phyloP scores from a whole-genome alignment of 1,140 invertebrate species.

The Sminthurinus signatus region DNA sequence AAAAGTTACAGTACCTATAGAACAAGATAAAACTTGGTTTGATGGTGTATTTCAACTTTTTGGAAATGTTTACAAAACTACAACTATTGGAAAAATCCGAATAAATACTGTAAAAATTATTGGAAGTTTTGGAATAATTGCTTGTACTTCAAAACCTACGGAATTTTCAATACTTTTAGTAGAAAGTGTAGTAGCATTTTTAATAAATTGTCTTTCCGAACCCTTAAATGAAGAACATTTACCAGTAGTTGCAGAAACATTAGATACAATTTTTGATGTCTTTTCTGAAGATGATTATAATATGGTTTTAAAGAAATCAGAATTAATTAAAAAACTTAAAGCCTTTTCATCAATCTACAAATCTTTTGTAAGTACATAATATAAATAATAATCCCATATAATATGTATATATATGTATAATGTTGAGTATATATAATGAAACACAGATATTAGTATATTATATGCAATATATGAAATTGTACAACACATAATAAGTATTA shows the following conservation, averaged over 20 bases:
- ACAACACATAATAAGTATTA: too few species aligned
- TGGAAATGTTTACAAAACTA: slow-evolving; percentile 53
- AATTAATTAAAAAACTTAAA: slow-evolving; percentile 55
- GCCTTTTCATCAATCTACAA: slow-evolving; percentile 56
- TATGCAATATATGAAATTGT: too few species aligned
- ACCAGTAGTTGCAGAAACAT: slow-evolving; percentile 63
- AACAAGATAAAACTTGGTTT: background rate
- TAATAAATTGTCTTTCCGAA: slow-evolving; percentile 14
- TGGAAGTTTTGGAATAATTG: slow-evolving; percentile 53
- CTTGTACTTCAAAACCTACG: slow-evolving; percentile 46
- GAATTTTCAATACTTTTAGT: background rate
- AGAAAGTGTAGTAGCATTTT: slow-evolving; percentile 22
- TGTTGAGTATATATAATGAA: too few species aligned
- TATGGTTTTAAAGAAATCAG: slow-evolving; percentile 55
- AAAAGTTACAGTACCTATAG: slow-evolving; percentile 42
- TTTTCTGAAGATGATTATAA: slow-evolving; percentile 69
- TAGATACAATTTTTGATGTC: slow-evolving; percentile 68
- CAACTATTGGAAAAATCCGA: slow-evolving; percentile 54
- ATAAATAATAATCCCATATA: too few species aligned
- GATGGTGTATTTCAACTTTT: slow-evolving; percentile 49
- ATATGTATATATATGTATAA: too few species aligned
- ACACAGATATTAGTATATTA: too few species aligned
- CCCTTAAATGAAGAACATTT: slow-evolving; percentile 47
- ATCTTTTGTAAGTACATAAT: slow-evolving; percentile 57
- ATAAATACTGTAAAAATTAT: slow-evolving; percentile 63